A percentile compares a stretch with the other conserved stretches of the same genome.
phyloP scores from a whole-genome alignment of 1,140 invertebrate genomes.

The Delia radicum region DNA sequence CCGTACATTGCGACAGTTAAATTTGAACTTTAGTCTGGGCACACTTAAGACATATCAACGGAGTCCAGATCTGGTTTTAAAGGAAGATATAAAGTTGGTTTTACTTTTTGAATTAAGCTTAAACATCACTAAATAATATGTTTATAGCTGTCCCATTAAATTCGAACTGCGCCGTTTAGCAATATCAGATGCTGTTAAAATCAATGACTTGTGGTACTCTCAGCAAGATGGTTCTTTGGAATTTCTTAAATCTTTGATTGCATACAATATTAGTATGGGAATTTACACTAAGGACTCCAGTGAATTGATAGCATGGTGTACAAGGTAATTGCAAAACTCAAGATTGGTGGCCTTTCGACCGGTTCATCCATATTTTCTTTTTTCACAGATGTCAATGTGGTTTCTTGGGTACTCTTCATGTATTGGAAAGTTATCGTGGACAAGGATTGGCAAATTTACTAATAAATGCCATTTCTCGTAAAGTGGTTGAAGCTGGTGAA shows the following conservation, averaged over 20 bases:
- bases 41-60: background rate
- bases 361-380: background rate
- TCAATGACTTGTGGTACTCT: conserved; percentile 19
- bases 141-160: background rate
- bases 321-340: background rate
- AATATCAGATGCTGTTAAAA: background rate
- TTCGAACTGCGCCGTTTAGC: background rate
- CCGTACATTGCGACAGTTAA: background rate
- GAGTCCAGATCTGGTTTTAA: background rate
- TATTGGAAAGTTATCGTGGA: background rate
- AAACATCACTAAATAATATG: background rate
- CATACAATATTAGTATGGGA: conserved; percentile 7
- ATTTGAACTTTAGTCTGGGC: background rate
- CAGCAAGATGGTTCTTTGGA: background rate
- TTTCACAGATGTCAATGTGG: background rate
- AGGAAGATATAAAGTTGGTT: background rate
- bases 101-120: background rate
- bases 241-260: conserved; percentile 7
- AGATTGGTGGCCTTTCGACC: too few relatives aligned
- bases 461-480: background rate
- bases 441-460: background rate
- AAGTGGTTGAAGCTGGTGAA: background rate
- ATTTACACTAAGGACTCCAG: conserved; percentile 2
- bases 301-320: conserved; percentile 27
- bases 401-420: background rate